Base-by-base conservation (phyloP, 2,888 invertebrate genomes). In the Elegia similella region DNA sequence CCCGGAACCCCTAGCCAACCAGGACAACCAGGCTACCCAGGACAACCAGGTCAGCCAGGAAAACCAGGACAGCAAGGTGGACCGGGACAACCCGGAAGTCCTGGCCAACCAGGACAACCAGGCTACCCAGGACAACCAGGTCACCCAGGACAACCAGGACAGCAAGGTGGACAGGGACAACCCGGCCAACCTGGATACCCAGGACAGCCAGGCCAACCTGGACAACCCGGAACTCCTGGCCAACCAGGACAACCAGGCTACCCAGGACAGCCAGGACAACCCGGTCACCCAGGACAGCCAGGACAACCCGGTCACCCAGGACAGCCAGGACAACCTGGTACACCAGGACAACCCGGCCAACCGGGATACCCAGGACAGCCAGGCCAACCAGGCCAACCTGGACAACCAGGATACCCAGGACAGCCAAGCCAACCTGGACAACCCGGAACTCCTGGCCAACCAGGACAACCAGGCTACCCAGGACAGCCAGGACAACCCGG, bases 31-130 rank as follows among this genome's bases (percentile, higher is more conserved):
- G 74, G 65, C 8, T 29, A 60, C 8, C 70, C 75, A 43, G 72
- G 74, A 30, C 59, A 66, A 34, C 64, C 65, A 0, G 67, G 66
- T 8, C 50, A 64, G 8, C 62, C 64, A 12, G 65, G 64, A 12
- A 7, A 63, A 44, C 94, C 94, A 0, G 91, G 87, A 46, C 82
- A 75, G 12, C 92, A 92, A 30, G 84, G 83, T 1, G 16, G 57
- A 7, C 64, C 63, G 2, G 73, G 67, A 5, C 29, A 53, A 52
- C 93, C 93, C 0, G 91, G 87, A 48, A 82, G 74, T n/a, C 93
- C 92, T n/a, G 85, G 84, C 0, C 42, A 58, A 6, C 65, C 63
- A 6, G 73, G 62, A 17, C 92, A 62, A 34, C 59, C 64, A 48
- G 64, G 66, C 15, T 63, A 67, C 42, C 62, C 63, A 6, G 63